Evolutionary conservation across 2,797 vertebrate species (phyloP).

Genomic region (Sternarchorhynchus goeldii): DNA sequence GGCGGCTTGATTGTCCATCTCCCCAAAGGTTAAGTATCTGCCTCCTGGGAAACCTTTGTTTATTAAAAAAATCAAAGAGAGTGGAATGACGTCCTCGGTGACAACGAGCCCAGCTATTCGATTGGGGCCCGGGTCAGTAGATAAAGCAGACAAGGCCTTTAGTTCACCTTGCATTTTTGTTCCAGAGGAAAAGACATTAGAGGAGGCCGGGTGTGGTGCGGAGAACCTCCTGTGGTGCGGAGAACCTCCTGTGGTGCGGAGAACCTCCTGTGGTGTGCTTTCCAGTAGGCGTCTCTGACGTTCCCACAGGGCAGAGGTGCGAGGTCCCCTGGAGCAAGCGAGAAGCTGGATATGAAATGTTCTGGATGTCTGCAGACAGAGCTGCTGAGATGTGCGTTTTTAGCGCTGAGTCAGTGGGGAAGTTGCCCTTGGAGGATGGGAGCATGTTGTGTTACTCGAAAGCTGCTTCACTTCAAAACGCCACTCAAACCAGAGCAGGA

Average conservation of each 20-base stretch:
- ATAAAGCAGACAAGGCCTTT: conserved; percentile 49
- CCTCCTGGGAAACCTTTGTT: conserved; percentile 61
- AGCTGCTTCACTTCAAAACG: not conserved
- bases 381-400: conserved; percentile 20
- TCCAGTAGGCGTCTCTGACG: conserved; percentile 12
- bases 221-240: too few relatives aligned
- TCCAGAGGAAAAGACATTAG: too few relatives aligned
- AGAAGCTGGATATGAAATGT: conserved; percentile 20
- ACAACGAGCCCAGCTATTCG: conserved; percentile 61
- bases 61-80: conserved; percentile 63
- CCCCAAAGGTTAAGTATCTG: conserved; percentile 69
- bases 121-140: conserved; percentile 54
- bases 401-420: conserved; percentile 33
- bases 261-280: not conserved
- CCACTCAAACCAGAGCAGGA: not conserved
- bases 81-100: conserved; percentile 61
- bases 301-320: not conserved
- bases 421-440: conserved; percentile 4
- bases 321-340: conserved; percentile 15
- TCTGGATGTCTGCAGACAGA: not conserved
- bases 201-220: too few relatives aligned
- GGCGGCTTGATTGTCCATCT: conserved; percentile 65
- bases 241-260: too few relatives aligned
- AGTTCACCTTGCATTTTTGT: not conserved
- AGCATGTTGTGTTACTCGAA: not conserved